phyloP scores from a whole-genome alignment of 2,797 vertebrate genomes.

The Rhabdophis nuchalis region DNA sequence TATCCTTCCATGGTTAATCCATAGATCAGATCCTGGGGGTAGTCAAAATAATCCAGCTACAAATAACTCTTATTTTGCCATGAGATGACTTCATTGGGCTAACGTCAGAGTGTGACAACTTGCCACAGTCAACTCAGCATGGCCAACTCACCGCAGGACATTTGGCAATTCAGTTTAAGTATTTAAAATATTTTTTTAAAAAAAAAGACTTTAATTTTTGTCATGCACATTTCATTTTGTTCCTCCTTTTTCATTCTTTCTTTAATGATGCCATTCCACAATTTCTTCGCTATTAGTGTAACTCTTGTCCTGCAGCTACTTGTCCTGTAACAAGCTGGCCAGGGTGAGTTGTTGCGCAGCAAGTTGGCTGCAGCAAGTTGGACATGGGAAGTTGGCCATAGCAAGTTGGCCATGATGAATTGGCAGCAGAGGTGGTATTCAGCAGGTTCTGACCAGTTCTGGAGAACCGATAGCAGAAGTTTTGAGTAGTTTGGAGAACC shows the following conservation, averaged over 20 bases:
- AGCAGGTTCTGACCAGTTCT: too few relatives aligned
- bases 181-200: background rate
- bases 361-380: background rate
- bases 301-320: background rate
- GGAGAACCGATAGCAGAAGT: too few relatives aligned
- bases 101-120: background rate
- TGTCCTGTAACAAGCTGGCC: background rate
- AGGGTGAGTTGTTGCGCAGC: background rate
- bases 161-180: background rate
- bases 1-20: background rate
- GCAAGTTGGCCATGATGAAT: background rate
- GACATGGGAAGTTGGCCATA: background rate
- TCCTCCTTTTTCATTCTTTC: background rate
- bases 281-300: background rate
- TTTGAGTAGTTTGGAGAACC: too few relatives aligned
- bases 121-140: background rate
- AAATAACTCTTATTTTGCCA: background rate
- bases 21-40: background rate
- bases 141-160: background rate
- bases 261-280: background rate
- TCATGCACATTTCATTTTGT: background rate
- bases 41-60: background rate
- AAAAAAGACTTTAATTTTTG: background rate
- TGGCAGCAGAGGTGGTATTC: background rate
- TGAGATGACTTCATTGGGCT: background rate